Evolutionary conservation across 2,888 invertebrate genomes (phyloP).

Genomic region (Timema podura): DNA sequence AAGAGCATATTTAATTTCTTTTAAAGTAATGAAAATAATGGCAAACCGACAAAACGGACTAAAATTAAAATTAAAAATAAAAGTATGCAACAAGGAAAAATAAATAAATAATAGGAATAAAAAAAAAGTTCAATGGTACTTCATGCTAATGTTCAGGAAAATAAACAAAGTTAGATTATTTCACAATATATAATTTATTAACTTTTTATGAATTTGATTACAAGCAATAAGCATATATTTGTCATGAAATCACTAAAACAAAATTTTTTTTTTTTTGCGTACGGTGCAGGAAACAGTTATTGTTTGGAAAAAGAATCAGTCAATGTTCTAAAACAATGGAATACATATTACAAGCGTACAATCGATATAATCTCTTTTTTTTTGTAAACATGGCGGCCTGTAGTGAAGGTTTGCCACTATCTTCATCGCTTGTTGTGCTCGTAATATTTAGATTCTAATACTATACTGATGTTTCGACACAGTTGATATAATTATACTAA

Average conservation of each 20-base stretch:
- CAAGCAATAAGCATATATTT: conserved; percentile 28
- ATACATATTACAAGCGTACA: too few species aligned
- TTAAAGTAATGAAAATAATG: conserved; percentile 36
- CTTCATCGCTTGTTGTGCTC: conserved; percentile 33
- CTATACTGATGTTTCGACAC: too few species aligned
- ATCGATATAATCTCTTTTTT: neutral
- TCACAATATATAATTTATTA: conserved; percentile 28
- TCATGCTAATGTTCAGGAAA: conserved; percentile 16
- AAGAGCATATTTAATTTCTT: neutral
- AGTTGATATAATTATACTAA: too few species aligned
- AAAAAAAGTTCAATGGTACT: neutral
- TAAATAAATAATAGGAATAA: conserved; percentile 17
- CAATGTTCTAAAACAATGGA: conserved; percentile 15
- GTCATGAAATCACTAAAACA: too few species aligned
- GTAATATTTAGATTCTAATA: too few species aligned
- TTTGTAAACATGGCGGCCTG: conserved; percentile 41
- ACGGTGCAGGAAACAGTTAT: conserved; percentile 20
- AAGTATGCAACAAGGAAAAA: conserved; percentile 24
- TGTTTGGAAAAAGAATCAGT: conserved; percentile 18
- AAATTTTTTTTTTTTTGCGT: conserved; percentile 8
- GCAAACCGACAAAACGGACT: conserved; percentile 42
- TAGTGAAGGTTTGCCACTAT: conserved; percentile 54
- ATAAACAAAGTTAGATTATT: conserved; percentile 13
- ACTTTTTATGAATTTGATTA: conserved; percentile 22
- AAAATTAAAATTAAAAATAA: conserved; percentile 22